A percentile compares a stretch with the other conserved stretches of the same genome.
These are phyloP conservation scores for Agrochola macilenta DNA, from an alignment of 2,888 invertebrate species.

Conservation along the genomic window DNA sequence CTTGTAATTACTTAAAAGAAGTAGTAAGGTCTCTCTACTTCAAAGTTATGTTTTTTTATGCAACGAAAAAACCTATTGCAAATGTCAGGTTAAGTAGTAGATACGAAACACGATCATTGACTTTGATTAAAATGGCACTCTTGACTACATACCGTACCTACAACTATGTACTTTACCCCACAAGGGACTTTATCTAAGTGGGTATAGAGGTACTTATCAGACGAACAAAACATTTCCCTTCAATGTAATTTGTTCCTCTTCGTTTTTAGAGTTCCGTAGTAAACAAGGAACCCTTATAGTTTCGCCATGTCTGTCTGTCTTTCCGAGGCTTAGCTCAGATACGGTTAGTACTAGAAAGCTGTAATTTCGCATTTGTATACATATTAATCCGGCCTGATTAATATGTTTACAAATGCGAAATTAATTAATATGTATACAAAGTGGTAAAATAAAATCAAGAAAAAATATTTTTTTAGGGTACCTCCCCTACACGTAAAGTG, in stretches of 20 bases:
- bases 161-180: conserved; percentile 1
- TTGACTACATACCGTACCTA: not conserved
- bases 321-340: too few species aligned
- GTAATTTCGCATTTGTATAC: too few species aligned
- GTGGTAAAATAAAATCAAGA: too few species aligned
- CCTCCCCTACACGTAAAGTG: too few species aligned
- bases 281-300: too few species aligned
- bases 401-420: too few species aligned
- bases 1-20: not conserved
- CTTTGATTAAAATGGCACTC: conserved; percentile 42
- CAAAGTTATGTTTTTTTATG: not conserved
- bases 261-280: too few species aligned
- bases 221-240: conserved; percentile 15
- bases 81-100: conserved; percentile 1
- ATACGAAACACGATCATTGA: conserved; percentile 24
- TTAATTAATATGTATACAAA: too few species aligned
- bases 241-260: conserved; percentile 26
- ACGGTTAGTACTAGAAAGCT: too few species aligned
- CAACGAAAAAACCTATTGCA: not conserved
- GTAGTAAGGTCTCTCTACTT: not conserved
- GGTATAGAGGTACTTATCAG: conserved; percentile 14
- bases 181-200: conserved; percentile 21
- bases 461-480: too few species aligned
- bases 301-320: too few species aligned
- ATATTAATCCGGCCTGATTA: too few species aligned